A percentile compares a stretch with the other conserved stretches of the same genome.
Conservation (phyloP, 2,888 invertebrate species). For the Empis stercorea region DNA sequence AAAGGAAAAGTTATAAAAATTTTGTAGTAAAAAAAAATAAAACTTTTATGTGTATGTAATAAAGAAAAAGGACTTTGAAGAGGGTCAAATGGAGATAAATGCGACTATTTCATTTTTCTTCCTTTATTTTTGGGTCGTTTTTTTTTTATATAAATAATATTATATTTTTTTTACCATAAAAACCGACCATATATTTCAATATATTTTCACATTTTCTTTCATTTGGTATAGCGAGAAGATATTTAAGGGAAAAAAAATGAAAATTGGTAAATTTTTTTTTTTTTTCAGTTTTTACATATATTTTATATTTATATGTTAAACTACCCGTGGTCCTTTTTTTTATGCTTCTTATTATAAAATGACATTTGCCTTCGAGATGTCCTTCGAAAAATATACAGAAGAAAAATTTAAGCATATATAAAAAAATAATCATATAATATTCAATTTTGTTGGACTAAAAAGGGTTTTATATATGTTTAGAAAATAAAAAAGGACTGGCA, state of each 20-base stretch:
- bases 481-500: background rate
- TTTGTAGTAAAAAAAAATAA: no score
- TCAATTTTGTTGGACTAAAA: background rate
- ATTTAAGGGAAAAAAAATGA: background rate
- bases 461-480: background rate
- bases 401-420: no score
- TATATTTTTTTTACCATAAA: no score
- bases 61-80: slow-evolving; percentile 37
- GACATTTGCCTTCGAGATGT: slow-evolving; percentile 1
- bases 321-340: slow-evolving; percentile 1
- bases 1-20: no score
- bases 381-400: background rate
- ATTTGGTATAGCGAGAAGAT: background rate
- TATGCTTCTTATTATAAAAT: background rate
- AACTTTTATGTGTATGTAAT: slow-evolving; percentile 12
- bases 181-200: slow-evolving; percentile 1
- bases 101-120: slow-evolving; percentile 9
- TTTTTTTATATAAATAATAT: background rate
- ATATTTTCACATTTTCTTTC: background rate
- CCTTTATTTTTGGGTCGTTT: background rate
- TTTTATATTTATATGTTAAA: background rate
- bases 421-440: background rate
- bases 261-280: background rate
- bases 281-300: background rate
- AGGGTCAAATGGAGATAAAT: slow-evolving; percentile 40